A percentile compares a stretch with the other conserved stretches of the same genome.
These are phyloP conservation scores for Sebastes taczanowskii DNA, from an alignment of 2,797 vertebrate species.

Conservation along the genomic window DNA sequence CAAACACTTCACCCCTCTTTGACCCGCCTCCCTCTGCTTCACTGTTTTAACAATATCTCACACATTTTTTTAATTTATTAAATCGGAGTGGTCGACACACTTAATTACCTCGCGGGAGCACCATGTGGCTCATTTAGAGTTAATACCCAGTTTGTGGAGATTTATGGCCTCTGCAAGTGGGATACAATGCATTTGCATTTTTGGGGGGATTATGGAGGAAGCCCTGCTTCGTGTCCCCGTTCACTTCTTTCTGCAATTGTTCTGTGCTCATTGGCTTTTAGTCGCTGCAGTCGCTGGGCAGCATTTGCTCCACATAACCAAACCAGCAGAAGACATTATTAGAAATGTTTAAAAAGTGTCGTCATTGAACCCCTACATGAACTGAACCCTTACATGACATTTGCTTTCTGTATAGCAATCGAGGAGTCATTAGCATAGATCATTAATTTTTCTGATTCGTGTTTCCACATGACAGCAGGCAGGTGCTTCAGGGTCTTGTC, in stretches of 20 bases:
- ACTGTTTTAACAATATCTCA: constrained; percentile 22
- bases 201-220: constrained; percentile 40
- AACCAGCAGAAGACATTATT: not conserved
- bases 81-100: constrained; percentile 18
- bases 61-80: constrained; percentile 5
- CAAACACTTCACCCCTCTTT: constrained; percentile 31
- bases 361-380: constrained; percentile 22
- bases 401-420: constrained; percentile 33
- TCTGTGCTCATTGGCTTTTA: constrained; percentile 33
- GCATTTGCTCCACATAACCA: constrained; percentile 20
- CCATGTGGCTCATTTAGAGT: constrained; percentile 50
- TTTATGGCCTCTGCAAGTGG: constrained; percentile 43
- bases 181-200: constrained; percentile 53
- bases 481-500: constrained; percentile 65
- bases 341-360: constrained; percentile 22
- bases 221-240: constrained; percentile 24
- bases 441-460: constrained; percentile 57
- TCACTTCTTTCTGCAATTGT: constrained; percentile 34
- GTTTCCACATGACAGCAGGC: constrained; percentile 51
- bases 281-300: not conserved
- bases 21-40: constrained; percentile 8
- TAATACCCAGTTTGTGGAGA: constrained; percentile 65
- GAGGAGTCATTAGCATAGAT: constrained; percentile 50
- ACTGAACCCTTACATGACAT: constrained; percentile 34
- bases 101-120: constrained; percentile 42